Evolutionary conservation across 2,113 vertebrate genomes (phyloP), one percentile per base, ranked within the genome.

Genomic region (Rhynchomys soricoides): DNA sequence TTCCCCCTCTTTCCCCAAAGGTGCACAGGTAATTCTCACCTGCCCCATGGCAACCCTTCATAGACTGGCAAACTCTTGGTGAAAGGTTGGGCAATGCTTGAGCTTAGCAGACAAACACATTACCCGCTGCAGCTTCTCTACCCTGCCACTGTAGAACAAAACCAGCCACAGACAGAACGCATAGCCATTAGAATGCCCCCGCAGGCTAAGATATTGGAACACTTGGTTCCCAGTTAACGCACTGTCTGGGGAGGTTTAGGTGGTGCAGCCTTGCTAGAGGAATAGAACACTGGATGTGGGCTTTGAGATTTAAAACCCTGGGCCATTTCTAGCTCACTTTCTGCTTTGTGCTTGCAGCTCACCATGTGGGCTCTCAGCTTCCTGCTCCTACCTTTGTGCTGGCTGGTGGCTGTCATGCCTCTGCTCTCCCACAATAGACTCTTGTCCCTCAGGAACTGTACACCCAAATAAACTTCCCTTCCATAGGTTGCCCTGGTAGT

Each of bases 1-100:
- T 73, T 83, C 74, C 22, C 68, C 77, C 73, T 90, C 29, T 86
- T 91, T 91, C 13, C 64, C 43, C 73, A 93, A 86, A 93, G 59
- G 81, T 66, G 94, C 2, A 6, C 19, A 66, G 75, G 45, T 59
- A 71, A 59, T 91, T 62, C 74, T 59, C 7, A 5, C 34, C 45
- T 82, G 57, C 74, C 90, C 91, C 17, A 10, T 8, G 43, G 24
- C 48, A 52, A 88, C 70, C 89, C 81, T 71, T 74, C 57, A 91
- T 29, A 13, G 48, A 12, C 16, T 37, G 43, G 43, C 37, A 55
- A 83, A 45, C 50, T 79, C 74, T 83, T 45, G n/a, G 43, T n/a
- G 45, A 73, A 90, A 52, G 37, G 9, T 34, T 59, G 62, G 3
- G 68, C 0, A 75, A 43, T 45, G 82, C 34, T 85, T 43, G 62